These are phyloP conservation scores for Potamarius usumacintae DNA, from an alignment of 2,113 vertebrate species.

Conservation along the genomic window DNA sequence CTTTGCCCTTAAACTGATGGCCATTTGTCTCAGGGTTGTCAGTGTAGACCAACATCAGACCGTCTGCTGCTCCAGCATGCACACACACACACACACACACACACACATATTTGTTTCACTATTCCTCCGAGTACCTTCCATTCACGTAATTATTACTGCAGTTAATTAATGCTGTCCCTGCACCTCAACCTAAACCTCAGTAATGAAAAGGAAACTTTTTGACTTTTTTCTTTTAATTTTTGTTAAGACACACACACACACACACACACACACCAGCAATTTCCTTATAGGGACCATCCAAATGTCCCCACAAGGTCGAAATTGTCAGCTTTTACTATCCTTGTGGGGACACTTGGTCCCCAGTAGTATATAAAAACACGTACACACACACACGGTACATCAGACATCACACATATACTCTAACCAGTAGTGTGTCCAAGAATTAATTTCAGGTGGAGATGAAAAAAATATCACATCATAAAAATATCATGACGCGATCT, in stretches of 20 bases:
- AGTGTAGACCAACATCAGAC: slow-evolving; percentile 27
- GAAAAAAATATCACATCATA: neutral
- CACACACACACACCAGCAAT: too few relatives aligned
- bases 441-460: neutral
- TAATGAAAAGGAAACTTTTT: neutral
- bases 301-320: too few relatives aligned
- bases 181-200: too few relatives aligned
- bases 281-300: too few relatives aligned
- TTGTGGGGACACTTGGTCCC: too few relatives aligned
- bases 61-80: slow-evolving; percentile 5
- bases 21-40: slow-evolving; percentile 32
- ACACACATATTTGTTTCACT: slow-evolving; percentile 12
- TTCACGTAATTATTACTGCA: too few relatives aligned
- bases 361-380: slow-evolving; percentile 7
- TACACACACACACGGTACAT: slow-evolving; percentile 36
- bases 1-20: slow-evolving; percentile 24
- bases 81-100: slow-evolving; percentile 35
- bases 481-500: neutral
- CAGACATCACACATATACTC: slow-evolving; percentile 40
- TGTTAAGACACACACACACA: too few relatives aligned
- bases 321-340: too few relatives aligned
- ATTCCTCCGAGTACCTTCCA: too few relatives aligned
- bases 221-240: too few relatives aligned
- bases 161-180: too few relatives aligned
- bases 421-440: neutral